Evolutionary conservation across 2,888 invertebrate species (phyloP).

Genomic region (Eucera pruinosa): DNA sequence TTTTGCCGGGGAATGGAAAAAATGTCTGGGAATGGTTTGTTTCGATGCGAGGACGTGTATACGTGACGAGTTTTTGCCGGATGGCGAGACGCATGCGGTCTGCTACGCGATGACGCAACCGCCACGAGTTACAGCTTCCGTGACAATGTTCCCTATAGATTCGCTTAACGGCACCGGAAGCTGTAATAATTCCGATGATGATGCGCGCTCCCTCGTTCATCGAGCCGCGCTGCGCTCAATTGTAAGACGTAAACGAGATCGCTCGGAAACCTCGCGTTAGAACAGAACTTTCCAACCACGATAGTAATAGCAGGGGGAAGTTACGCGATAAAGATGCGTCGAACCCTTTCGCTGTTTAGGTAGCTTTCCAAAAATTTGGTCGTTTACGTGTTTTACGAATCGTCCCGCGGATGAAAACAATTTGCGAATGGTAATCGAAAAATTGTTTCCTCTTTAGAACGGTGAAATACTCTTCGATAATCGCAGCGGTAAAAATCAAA

Average conservation of each 20-base stretch:
- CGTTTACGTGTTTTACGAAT: too few species aligned
- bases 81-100: conserved; percentile 45
- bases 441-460: too few species aligned
- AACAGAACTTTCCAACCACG: conserved; percentile 1
- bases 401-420: too few species aligned
- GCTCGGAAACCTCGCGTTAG: conserved; percentile 31
- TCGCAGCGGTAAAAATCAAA: too few species aligned
- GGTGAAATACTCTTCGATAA: too few species aligned
- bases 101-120: conserved; percentile 72
- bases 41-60: neutral
- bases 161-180: conserved; percentile 79
- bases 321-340: too few species aligned
- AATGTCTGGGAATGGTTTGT: neutral
- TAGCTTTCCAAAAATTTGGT: too few species aligned
- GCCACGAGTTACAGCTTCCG: conserved; percentile 73
- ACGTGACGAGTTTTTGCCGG: conserved; percentile 1
- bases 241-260: conserved; percentile 65
- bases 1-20: neutral
- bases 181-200: conserved; percentile 77
- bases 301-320: too few species aligned
- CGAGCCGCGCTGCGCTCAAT: conserved; percentile 64
- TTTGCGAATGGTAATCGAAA: too few species aligned
- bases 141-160: conserved; percentile 73
- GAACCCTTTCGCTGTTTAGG: too few species aligned
- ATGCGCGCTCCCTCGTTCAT: conserved; percentile 66